Conservation (phyloP, 2,888 invertebrate species). For the Tipula vernalis region DNA sequence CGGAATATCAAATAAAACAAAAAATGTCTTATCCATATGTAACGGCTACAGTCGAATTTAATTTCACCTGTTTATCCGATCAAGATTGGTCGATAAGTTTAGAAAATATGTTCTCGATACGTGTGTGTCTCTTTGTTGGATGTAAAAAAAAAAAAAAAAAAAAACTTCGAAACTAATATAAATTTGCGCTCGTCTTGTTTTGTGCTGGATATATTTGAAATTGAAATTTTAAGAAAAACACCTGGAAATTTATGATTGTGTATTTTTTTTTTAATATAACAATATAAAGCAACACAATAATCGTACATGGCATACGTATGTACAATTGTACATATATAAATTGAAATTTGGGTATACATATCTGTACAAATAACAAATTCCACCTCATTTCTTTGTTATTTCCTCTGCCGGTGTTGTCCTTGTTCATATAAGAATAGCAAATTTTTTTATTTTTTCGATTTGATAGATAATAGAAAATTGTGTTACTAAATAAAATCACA, state of each 20-base stretch:
- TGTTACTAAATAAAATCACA: not conserved
- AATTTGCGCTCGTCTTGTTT: not conserved
- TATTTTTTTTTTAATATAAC: not conserved
- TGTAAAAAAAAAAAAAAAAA: not conserved
- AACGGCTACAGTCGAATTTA: not conserved
- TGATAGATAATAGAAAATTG: not conserved
- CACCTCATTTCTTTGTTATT: not conserved
- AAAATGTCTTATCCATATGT: not conserved
- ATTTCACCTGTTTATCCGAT: not conserved
- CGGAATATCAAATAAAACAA: not conserved
- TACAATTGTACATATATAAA: no score
- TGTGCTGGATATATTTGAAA: not conserved
- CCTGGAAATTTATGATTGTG: not conserved
- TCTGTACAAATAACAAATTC: not conserved
- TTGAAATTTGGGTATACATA: not conserved
- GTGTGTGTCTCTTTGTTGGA: not conserved
- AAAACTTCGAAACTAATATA: not conserved
- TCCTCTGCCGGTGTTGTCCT: not conserved
- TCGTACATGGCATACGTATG: not conserved
- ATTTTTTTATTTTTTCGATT: not conserved
- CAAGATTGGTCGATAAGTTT: not conserved
- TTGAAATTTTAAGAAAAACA: not conserved
- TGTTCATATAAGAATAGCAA: not conserved
- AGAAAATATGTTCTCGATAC: not conserved
- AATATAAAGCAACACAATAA: not conserved